Base-by-base conservation (phyloP, 2,113 vertebrate species). In the Tiliqua scincoides region DNA sequence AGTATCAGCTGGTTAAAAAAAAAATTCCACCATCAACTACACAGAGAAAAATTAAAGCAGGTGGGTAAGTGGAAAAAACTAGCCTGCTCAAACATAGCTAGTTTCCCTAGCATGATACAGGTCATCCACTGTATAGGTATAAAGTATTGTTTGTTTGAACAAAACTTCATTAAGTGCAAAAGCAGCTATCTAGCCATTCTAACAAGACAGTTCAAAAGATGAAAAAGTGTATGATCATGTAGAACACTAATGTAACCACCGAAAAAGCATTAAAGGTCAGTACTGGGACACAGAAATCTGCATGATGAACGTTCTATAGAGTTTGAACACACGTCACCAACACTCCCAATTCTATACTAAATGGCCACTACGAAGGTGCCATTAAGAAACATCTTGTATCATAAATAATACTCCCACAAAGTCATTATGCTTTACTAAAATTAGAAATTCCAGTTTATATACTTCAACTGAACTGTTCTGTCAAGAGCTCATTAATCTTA, bases 401-500 rank as follows among this genome's bases (percentile, higher is more conserved):
- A 79, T 65, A 57, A 74, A 73, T n/a, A 79, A 40, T 73, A 40
- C 79, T 52, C 25, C 48, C 40, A 27, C 61, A 65, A 63, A 67
- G 83, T 37, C 5, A 15, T 70, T 25, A 74, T 15, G 11, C 61
- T 86, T 81, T 6, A 48, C 61, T 80, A 74, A 35, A 37, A 65
- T n/a, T 17, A 73, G 11, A 76, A 30, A 40, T 20, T 35, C 23
- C 59, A 23, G 81, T 23, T 21, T 37, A 67, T 68, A 76, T 5
- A 43, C 54, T 59, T 82, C 20, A 65, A 17, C 23, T 82, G 30
- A 65, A 17, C 23, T 11, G 20, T 17, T 27, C 0, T 85, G 83
- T 88, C 84, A 74, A 87, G 86, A 89, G 85, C 92, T 89, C 87
- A 88, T 89, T 82, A 88, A 87, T 86, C 75, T 79, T 79, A 77